Percentiles rank a stretch among this genome's conserved stretches.
phyloP scores from a whole-genome alignment of 1,140 invertebrate species.

The Riptortus pedestris region DNA sequence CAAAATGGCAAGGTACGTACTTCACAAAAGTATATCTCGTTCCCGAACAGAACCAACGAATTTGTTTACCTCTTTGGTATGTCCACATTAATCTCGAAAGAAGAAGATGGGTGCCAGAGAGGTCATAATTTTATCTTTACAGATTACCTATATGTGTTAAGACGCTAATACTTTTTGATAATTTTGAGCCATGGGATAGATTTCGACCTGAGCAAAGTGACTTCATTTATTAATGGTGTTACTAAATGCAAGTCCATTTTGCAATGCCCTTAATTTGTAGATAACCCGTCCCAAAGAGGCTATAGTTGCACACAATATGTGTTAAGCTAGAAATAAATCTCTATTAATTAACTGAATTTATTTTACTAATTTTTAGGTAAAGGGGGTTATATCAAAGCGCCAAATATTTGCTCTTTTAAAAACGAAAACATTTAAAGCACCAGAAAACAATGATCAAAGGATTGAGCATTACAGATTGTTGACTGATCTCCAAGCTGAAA shows the following conservation, averaged over 20 bases:
- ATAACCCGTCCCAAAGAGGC: background rate
- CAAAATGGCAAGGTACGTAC: slow-evolving; percentile 4
- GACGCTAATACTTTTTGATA: too few species aligned
- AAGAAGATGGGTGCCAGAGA: too few species aligned
- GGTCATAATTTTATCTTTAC: too few species aligned
- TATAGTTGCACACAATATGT: background rate
- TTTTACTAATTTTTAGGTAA: background rate
- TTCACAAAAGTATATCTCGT: too few species aligned
- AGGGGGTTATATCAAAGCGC: background rate
- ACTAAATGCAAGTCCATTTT: background rate
- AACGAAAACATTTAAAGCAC: background rate
- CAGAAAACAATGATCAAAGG: background rate
- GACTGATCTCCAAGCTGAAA: background rate
- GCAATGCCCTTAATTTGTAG: background rate
- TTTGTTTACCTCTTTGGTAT: background rate
- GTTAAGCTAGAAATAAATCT: background rate
- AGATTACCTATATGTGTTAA: too few species aligned
- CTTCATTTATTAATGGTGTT: background rate
- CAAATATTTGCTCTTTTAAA: background rate
- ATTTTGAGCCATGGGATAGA: too few species aligned
- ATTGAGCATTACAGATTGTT: background rate
- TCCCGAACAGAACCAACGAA: too few species aligned
- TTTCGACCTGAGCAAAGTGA: background rate
- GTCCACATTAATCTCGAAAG: background rate
- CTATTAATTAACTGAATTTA: background rate